Base-by-base conservation (phyloP, 2,888 invertebrate genomes). In the Melanotus villosus region DNA sequence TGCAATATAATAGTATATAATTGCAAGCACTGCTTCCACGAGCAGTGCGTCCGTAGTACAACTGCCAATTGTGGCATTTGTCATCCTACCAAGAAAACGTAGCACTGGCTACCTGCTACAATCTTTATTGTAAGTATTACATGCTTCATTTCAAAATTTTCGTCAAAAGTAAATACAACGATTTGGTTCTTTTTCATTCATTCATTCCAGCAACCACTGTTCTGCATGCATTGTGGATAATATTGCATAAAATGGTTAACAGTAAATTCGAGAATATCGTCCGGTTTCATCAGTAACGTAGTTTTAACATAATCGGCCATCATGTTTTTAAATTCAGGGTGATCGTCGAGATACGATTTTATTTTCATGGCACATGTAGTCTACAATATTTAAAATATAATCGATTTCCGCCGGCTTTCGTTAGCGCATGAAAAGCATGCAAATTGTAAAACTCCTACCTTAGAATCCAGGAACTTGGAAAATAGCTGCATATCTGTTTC, bases 11-110 rank as follows among this genome's bases (percentile, higher is more conserved):
- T 93, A 75, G 90, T 94, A 64, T 98, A 96, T 82, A 93, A 93
- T 82, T 98, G 97, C 82, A 91, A 92, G 73, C 97, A 98, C 85
- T 90, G 92, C 6, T 97, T 96, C 84, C 97, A 97, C 82, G 91
- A 92, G 82, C 90, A 91, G 68, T 97, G 97, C 83, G 85, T 96
- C 73, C 92, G 91, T 0, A 87, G 85, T 66, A 81, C 84, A 54
- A 79, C 70, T 14, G 76, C 75, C 9, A 77, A 75, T 52, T 85
- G 85, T 66, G 83, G 81, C 23, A 82, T 85, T 60, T 85, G 85
- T 74, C 81, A 81, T 70, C 80, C 82, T 3, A 69, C 74, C 12
- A 81, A 80, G 50, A 76, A 77, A 50, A 76, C 76, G 65, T 79
- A 75, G 66, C 62, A 60, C 26, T 41, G 38, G 45, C 23, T 65